Base-by-base conservation (phyloP, 2,888 invertebrate genomes). In the Tryphoninae sp. region DNA sequence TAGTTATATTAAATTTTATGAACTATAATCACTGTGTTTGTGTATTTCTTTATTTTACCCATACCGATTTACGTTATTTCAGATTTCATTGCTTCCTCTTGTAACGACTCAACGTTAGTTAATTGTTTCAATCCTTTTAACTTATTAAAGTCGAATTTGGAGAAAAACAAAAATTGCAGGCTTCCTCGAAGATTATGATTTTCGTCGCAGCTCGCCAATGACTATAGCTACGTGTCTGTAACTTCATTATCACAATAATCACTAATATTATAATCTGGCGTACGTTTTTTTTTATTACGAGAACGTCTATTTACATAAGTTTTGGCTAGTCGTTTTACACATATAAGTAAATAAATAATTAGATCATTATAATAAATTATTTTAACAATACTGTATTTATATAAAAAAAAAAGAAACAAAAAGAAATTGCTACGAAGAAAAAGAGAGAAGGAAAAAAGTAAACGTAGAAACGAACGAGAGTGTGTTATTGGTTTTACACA, bases 281-380 rank as follows among this genome's bases (percentile, higher is more conserved):
- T 81, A 80, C 71, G 72, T 80, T 77, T 69, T 80, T 76, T 68
- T 91, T 90, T 90, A 90, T 89, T 91, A 89, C 78, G 88, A 89
- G 88, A 89, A 88, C 83, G 85, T 88, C 87, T 91, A 91, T 91
- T 88, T 91, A 91, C 91, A 91, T 87, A 89, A 87, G 87, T 85
- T 88, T 89, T 87, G 87, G 88, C 89, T 90, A 90, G 84, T 89
- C 85, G 86, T 85, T 84, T 87, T 88, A 84, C 84, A 81, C 85
- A 84, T 85, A 85, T 78, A 86, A 86, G 83, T 87, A 87, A 85
- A 84, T 84, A 86, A 87, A 88, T 87, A 83, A 84, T 86, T 75
- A 61, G 82, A 85, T 85, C 84, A 86, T 88, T 76, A 81, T 84
- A 88, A 86, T 88, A 89, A 88, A 89, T 88, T 89, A 90, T 84